A percentile compares a stretch with the other conserved stretches of the same genome.
These are phyloP conservation scores for Onychostoma macrolepis DNA, from an alignment of 2,113 vertebrate genomes.

Conservation along the genomic window DNA sequence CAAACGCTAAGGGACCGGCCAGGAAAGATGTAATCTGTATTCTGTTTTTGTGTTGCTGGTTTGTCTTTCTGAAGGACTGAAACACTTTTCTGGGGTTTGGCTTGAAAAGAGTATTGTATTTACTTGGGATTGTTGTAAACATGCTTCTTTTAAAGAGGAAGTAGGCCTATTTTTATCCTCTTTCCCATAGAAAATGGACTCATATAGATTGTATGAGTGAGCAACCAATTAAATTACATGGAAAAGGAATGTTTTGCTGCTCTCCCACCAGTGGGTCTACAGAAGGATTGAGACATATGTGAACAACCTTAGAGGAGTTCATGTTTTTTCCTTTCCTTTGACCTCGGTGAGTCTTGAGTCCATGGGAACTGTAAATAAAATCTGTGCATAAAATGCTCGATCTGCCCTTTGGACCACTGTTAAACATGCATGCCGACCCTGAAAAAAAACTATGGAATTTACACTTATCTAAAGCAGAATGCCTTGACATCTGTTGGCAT, in stretches of 20 bases:
- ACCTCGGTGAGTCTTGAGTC: conserved; percentile 56
- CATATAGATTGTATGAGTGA: conserved; percentile 63
- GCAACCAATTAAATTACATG: conserved; percentile 63
- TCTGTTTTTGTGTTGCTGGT: background rate
- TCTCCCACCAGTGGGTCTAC: conserved; percentile 58
- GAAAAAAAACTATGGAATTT: conserved; percentile 61
- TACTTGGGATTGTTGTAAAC: conserved; percentile 19
- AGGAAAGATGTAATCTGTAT: conserved; percentile 30
- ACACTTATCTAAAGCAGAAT: conserved; percentile 56
- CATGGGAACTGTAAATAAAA: conserved; percentile 77
- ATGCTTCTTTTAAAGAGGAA: background rate
- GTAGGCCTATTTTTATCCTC: conserved; percentile 8
- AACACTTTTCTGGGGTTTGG: background rate
- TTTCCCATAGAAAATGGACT: conserved; percentile 55
- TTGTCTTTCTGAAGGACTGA: background rate
- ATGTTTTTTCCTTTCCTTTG: conserved; percentile 52
- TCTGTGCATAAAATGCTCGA: conserved; percentile 65
- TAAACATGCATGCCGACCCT: conserved; percentile 60
- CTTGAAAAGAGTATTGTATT: conserved; percentile 7
- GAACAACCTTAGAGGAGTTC: conserved; percentile 65
- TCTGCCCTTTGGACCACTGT: conserved; percentile 57
- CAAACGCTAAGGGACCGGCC: background rate
- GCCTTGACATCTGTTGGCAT: conserved; percentile 36
- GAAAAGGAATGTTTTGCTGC: conserved; percentile 56
- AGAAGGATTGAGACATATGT: conserved; percentile 66